These are phyloP conservation scores for Brachymystax lenok DNA, from an alignment of 2,797 vertebrate species.

Conservation along the genomic window DNA sequence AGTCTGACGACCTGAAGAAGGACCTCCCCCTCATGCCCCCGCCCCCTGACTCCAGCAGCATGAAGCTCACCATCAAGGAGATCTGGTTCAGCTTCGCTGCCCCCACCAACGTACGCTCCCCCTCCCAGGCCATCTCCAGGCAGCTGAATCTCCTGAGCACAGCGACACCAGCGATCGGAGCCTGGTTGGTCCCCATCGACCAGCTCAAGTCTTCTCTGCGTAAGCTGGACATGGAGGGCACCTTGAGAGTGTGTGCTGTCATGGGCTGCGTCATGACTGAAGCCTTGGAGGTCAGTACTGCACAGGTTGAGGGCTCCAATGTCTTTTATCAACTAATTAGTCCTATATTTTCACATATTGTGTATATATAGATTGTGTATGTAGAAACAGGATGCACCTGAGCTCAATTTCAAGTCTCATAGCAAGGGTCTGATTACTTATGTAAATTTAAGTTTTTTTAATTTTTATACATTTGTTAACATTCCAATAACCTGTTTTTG, in stretches of 20 bases:
- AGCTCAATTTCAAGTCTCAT: no score
- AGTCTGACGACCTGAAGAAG: constrained; percentile 97
- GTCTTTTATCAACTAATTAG: neutral
- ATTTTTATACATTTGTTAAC: no score
- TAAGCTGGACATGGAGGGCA: constrained; percentile 92
- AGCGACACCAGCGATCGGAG: constrained; percentile 93
- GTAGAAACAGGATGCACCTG: no score
- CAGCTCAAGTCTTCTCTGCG: constrained; percentile 94
- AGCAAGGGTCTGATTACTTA: no score
- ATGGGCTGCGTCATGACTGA: constrained; percentile 99
- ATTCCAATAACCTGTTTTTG: no score
- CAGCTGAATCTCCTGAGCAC: constrained; percentile 97
- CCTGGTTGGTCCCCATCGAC: constrained; percentile 97
- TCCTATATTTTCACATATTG: neutral
- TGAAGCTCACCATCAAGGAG: constrained; percentile 96
- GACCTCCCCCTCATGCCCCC: constrained; percentile 95
- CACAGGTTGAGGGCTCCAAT: neutral
- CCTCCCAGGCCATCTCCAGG: constrained; percentile 81
- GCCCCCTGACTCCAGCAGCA: constrained; percentile 97
- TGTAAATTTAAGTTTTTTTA: no score
- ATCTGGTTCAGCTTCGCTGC: constrained; percentile 99
- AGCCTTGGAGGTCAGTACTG: constrained; percentile 86
- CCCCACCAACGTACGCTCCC: constrained; percentile 92
- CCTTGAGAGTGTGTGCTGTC: constrained; percentile 90
- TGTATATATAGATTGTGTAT: neutral